A percentile compares a stretch with the other conserved stretches of the same genome.
Conservation (phyloP, 2,113 vertebrate species). For the Cavia aperea region DNA sequence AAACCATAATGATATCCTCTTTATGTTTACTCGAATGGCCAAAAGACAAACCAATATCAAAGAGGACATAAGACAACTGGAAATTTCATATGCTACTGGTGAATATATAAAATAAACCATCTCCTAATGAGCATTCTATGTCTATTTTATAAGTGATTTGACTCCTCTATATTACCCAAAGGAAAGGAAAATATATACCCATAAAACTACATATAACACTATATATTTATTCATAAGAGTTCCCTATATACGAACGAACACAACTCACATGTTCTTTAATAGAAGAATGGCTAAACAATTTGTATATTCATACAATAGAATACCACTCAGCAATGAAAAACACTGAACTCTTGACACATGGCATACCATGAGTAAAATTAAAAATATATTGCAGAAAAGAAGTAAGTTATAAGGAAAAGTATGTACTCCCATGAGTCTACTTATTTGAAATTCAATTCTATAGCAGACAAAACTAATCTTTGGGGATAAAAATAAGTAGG, state of each 20-base stretch:
- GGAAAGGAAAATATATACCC: background rate
- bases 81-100: background rate
- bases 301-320: background rate
- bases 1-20: background rate
- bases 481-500: background rate
- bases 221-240: background rate
- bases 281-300: background rate
- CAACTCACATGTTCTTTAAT: background rate
- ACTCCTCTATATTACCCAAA: background rate
- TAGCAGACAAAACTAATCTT: background rate
- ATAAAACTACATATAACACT: background rate
- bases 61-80: background rate
- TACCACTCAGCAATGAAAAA: background rate
- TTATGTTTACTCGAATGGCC: background rate
- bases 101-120: background rate
- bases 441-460: background rate
- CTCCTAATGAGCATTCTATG: background rate
- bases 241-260: background rate
- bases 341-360: background rate
- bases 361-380: background rate
- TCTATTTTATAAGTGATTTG: background rate
- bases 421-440: background rate
- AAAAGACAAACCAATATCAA: background rate
- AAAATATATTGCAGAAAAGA: background rate
- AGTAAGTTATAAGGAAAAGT: background rate